Evolutionary conservation across 2,888 invertebrate genomes (phyloP).

Genomic region (Phaedon cochleariae): DNA sequence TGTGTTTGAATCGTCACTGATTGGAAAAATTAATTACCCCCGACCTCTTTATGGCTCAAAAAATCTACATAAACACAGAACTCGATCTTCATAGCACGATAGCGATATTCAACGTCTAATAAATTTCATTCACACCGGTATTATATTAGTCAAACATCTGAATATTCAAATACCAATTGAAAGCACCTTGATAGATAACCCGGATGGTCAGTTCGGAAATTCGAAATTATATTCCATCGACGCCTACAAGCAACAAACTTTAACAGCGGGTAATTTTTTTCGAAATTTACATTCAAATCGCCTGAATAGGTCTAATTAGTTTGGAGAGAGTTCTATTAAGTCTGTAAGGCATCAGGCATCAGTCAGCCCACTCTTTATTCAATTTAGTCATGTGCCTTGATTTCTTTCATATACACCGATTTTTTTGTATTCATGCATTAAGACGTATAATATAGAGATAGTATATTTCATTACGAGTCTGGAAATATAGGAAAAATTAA

Average conservation of each 20-base stretch:
- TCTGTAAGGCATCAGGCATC: background rate
- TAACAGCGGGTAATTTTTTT: slow-evolving; percentile 12
- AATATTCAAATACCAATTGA: slow-evolving; percentile 15
- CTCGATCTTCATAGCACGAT: no score
- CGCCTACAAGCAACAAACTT: slow-evolving; percentile 10
- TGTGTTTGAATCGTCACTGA: no score
- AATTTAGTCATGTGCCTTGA: no score
- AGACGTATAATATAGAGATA: no score
- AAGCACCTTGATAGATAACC: background rate
- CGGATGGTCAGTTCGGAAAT: background rate
- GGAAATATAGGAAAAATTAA: no score
- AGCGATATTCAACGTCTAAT: background rate
- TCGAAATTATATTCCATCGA: slow-evolving; percentile 8
- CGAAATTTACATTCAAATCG: slow-evolving; percentile 10
- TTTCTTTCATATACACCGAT: no score
- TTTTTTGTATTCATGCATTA: no score
- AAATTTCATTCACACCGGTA: slow-evolving; percentile 12
- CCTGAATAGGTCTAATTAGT: slow-evolving; percentile 13
- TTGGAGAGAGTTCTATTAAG: slow-evolving; percentile 1
- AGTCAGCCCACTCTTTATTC: background rate
- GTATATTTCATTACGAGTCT: no score
- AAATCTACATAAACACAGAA: no score
- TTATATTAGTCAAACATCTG: slow-evolving; percentile 5
- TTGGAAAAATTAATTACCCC: no score
- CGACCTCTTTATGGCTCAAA: no score